A percentile compares a stretch with the other conserved stretches of the same genome.
phyloP scores from a whole-genome alignment of 2,888 invertebrate genomes.

The Drosophila cyrtoloma region DNA sequence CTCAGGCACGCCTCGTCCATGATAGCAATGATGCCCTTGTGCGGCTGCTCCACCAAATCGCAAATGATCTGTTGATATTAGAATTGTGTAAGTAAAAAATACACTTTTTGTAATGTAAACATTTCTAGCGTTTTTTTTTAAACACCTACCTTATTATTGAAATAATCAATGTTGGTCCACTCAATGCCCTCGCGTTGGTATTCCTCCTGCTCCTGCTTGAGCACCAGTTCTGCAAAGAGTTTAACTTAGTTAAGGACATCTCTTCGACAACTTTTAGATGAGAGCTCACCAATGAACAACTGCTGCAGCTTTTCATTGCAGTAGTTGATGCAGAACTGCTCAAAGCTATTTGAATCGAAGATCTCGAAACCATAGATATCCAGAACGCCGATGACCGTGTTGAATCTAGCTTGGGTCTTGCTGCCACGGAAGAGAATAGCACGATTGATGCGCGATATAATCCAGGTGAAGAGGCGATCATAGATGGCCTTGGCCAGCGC shows the following conservation, averaged over 20 bases:
- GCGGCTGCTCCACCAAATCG: slow-evolving; percentile 96
- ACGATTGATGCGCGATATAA: slow-evolving; percentile 95
- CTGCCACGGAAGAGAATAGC: slow-evolving; percentile 92
- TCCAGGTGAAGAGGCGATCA: slow-evolving; percentile 97
- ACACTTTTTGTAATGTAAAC: background rate
- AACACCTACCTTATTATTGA: slow-evolving; percentile 93
- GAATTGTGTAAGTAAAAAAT: background rate
- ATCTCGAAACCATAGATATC: slow-evolving; percentile 99
- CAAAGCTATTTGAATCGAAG: slow-evolving; percentile 98
- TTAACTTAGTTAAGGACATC: background rate
- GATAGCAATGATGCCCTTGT: slow-evolving; percentile 95
- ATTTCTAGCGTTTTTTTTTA: too few relatives aligned
- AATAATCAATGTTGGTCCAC: slow-evolving; percentile 97
- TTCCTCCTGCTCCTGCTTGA: slow-evolving; percentile 99
- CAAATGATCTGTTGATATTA: slow-evolving; percentile 89
- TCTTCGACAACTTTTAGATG: background rate
- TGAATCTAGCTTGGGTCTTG: slow-evolving; percentile 81
- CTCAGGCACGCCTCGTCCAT: slow-evolving; percentile 99
- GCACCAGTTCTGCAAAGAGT: slow-evolving; percentile 92
- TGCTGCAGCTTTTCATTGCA: slow-evolving; percentile 99
- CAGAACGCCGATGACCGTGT: slow-evolving; percentile 90
- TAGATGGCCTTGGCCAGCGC: slow-evolving; percentile 97
- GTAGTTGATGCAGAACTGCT: slow-evolving; percentile 99
- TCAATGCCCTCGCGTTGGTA: slow-evolving; percentile 97
- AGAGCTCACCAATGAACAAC: slow-evolving; percentile 93